Conservation (phyloP, 2,888 invertebrate species). For the Entomobrya proxima region DNA sequence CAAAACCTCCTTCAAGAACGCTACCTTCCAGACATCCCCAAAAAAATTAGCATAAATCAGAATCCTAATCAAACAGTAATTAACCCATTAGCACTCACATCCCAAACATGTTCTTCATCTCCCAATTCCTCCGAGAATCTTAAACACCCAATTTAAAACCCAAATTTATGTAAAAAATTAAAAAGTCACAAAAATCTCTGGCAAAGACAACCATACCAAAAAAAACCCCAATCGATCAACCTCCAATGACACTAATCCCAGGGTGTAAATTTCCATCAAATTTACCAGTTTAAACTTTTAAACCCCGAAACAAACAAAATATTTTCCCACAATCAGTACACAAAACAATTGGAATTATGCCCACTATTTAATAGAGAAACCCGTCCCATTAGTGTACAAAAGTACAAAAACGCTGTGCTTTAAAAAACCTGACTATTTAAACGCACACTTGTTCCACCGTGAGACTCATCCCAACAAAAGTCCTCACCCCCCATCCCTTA, state of each 20-base stretch:
- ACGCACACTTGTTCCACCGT: neutral
- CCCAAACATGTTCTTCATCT: too few relatives aligned
- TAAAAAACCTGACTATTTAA: neutral
- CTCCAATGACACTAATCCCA: neutral
- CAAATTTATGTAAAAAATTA: neutral
- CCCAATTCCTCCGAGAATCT: too few relatives aligned
- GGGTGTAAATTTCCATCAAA: neutral
- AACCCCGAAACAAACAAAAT: neutral
- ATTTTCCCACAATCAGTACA: neutral
- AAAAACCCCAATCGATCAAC: too few relatives aligned
- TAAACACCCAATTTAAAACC: neutral
- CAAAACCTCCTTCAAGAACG: neutral
- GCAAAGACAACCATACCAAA: too few relatives aligned
- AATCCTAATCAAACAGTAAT: constrained; percentile 13
- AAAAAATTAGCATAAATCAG: neutral
- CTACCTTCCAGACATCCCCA: neutral
- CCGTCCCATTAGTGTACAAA: neutral
- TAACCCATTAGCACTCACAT: constrained; percentile 5
- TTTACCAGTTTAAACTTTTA: neutral
- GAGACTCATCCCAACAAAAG: too few relatives aligned
- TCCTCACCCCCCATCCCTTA: too few relatives aligned
- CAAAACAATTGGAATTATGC: neutral
- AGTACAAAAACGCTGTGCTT: neutral
- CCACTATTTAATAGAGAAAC: neutral
- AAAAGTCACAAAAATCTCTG: neutral